Evolutionary conservation across 2,797 vertebrate species (phyloP), one percentile per base, ranked within the genome.

Genomic region (Anabacerthia variegaticeps): DNA sequence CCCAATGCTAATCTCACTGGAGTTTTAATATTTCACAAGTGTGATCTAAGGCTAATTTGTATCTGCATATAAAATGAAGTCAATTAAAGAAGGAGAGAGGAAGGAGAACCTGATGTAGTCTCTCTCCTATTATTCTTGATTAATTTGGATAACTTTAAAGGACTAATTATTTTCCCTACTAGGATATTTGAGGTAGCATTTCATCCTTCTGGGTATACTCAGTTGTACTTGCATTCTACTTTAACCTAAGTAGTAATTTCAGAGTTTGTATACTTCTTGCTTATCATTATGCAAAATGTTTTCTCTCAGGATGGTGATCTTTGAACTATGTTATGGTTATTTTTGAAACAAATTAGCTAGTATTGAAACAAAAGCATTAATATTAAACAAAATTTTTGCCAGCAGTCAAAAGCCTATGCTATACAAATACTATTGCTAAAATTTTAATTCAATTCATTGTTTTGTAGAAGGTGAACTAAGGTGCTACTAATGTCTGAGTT

Each of bases 1-100:
- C 55, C 36, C 54, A 89, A 23, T 41, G 48, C 17, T 73, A 93
- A 69, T 94, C 76, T 83, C 41, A 2, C 36, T 74, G 56, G 63
- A 84, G 68, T 94, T 83, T 95, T 95, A 96, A 96, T 97, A 96
- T 93, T 95, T 96, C 92, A 92, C 79, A 75, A 95, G 74, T 72
- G 65, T 95, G 94, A 88, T 96, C 92, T 92, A 79, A 95, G 79
- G 90, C 85, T 97, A 96, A 97, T 97, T 96, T 97, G 82, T 96
- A 90, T 93, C 95, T 97, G 95, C 96, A 97, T 97, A 94, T 91
- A 75, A 93, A 96, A 96, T 95, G 76, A 96, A 95, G 54, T 65
- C 81, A 96, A 97, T 97, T 97, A 96, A 95, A 85, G 55, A 55
- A 92, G 67, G 58, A 92, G 54, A 54, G 72, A 93, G 43, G 72